Evolutionary conservation across 2,113 vertebrate genomes (phyloP), one percentile per base, ranked within the genome.

Genomic region (Narcine bancroftii): DNA sequence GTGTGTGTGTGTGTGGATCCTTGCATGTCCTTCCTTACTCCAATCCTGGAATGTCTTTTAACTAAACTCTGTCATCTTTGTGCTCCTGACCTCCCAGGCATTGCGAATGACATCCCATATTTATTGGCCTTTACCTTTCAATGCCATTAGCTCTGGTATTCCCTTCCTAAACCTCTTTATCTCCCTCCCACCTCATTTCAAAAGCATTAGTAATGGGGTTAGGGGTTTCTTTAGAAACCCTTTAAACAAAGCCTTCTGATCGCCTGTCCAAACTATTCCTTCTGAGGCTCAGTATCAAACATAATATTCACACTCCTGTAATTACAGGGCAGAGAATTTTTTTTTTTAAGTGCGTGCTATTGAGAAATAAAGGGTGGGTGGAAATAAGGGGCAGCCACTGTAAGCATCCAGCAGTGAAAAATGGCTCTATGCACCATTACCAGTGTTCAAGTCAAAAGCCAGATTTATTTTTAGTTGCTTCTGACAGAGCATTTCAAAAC

Each of bases 381-480:
- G 17, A 63, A 60, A 36, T 60, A 60, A 87, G 33, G 47, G 11
- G 47, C 79, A 53, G 29, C 26, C 42, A 81, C 77, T 89, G n/a
- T 63, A 39, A 47, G 65, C 42, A 69, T 15, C 89, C 89, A 6
- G 26, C 3, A 4, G 42, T 69, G 89, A 91, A 76, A 56, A 85
- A 39, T 92, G 60, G 81, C 92, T 95, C 93, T 92, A 93, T 92
- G 94, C 92, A 94, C 60, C 65, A 93, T 96, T 95, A 94, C 83
- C 50, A 92, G 92, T 93, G 75, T 93, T 95, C 93, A 94, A 92
- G 92, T 66, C 89, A 93, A 94, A 95, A 81, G 81, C 93, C 13
- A 93, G 87, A 94, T 95, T 95, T 95, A 95, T 95, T 93, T 94
- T 92, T 71, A 95, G 93, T 93, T 66, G 33, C 66, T 95, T 95